Evolutionary conservation across 1,140 invertebrate species (phyloP), one percentile per base, ranked within the genome.

Genomic region (Callitettix versicolor): DNA sequence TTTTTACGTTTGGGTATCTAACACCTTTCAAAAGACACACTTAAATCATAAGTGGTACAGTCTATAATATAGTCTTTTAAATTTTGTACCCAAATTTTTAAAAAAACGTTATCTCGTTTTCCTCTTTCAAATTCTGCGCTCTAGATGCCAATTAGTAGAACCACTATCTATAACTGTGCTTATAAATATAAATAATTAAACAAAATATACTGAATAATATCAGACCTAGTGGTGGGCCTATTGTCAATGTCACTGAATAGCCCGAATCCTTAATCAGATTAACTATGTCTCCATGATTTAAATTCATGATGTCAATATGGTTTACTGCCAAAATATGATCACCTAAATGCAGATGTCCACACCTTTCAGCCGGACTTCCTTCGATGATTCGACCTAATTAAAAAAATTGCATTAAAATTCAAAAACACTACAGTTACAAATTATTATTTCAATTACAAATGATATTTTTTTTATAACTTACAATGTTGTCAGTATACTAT

Each of bases 251-350:
- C 43, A 97, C 91, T 52, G 86, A 82, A 55, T 89, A 82, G 14
- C 93, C 94, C 1, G 91, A 95, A 63, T 95, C 91, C 70, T 97
- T 97, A 54, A 90, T 88, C 36, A 89, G 76, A 70, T 94, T 95
- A 11, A 98, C 94, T 51, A 97, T 94, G 67, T 98, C 94, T 52
- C 92, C 92, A 68, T 99, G 95, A 63, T 90, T 87, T 68, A 98
- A 81, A 65, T 88, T 84, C 18, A 87, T 84, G 50, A 98, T 95
- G 57, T 94, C 84, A 47, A 87, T 82, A 43, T 89, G 87, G 76
- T 99, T 99, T 1, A 99, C 95, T 5, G 93, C 92, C 40, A 97
- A 75, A 58, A 99, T 98, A 58, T 91, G 85, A 74, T 99, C 95
- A 0, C 95, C 95, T 7, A 98, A 86, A 65, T 88, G 87, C 0